Base-by-base conservation (phyloP, 2,113 vertebrate species). In the Heterocephalus glaber region DNA sequence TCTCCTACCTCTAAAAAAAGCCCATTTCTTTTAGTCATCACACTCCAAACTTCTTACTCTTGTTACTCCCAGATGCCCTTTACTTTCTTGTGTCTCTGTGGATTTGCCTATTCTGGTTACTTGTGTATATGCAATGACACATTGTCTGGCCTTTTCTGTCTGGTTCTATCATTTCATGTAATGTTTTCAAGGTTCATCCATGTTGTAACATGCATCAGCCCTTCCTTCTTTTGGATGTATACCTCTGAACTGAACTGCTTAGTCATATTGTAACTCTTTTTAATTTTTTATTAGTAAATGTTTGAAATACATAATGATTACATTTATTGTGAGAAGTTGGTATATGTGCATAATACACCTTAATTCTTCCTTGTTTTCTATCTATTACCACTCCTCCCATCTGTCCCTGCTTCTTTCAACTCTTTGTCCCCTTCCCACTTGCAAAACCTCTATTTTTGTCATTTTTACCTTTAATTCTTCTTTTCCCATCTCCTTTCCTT, bases 161-260 rank as follows among this genome's bases (percentile, higher is more conserved):
- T 90, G 41, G 16, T 81, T 85, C 41, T 66, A 58, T 84, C 63
- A 89, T 22, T 88, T 63, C 56, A 14, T 80, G 47, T 65, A 65
- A 65, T 47, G 47, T 74, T 94, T 91, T 94, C 49, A 54, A 52
- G 49, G 24, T n/a, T 68, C 56, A 60, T 61, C 19, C 47, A 24
- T 44, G 28, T 66, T 79, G 24, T 54, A 52, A 16, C 19, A 60
- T 28, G 6, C 54, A 22, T 54, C 12, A 77, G 3, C 41, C 35
- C 44, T 90, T 66, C 9, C 35, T 88, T 85, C 20, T 74, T 35
- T 81, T 92, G 3, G 1, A 47, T 74, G 16, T 16, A 30, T 47
- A 76, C 28, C 6, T 76, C 47, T 28, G 9, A 80, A 7, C 56
- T 54, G 38, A 94, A 72, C 60, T 89, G 24, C 24, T 87, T 7